Conservation (phyloP, 37 sponge, comb jelly and placozoan species). For the Spongilla lacustris region DNA sequence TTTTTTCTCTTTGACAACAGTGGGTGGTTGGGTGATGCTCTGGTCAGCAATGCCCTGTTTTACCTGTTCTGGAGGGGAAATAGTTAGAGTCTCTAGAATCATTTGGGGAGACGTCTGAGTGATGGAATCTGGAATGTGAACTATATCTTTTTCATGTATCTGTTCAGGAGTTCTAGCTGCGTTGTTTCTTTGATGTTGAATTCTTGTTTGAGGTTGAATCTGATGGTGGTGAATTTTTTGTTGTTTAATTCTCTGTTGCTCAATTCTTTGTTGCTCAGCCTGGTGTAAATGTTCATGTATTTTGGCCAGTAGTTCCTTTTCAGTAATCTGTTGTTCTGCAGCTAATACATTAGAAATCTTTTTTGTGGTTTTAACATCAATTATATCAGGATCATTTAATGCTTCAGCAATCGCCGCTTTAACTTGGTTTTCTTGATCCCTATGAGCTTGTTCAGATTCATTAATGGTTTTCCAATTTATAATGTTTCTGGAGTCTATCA, state of each 20-base stretch:
- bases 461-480: background rate
- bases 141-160: too few relatives aligned
- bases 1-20: background rate
- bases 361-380: background rate
- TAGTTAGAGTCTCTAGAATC: background rate
- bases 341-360: background rate
- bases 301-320: background rate
- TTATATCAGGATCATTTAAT: background rate
- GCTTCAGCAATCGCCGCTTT: background rate
- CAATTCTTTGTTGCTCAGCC: too few relatives aligned
- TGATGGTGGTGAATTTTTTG: too few relatives aligned
- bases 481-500: background rate
- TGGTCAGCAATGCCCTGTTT: too few relatives aligned
- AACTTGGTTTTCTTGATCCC: background rate
- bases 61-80: background rate
- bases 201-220: too few relatives aligned
- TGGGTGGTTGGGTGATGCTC: too few relatives aligned
- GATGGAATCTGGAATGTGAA: too few relatives aligned
- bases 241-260: too few relatives aligned
- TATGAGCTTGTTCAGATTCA: background rate
- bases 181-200: too few relatives aligned
- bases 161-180: too few relatives aligned
- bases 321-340: background rate
- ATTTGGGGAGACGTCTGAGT: too few relatives aligned
- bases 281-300: background rate